Evolutionary conservation across 2,888 invertebrate genomes (phyloP).

Genomic region (Drosophila antonietae): DNA sequence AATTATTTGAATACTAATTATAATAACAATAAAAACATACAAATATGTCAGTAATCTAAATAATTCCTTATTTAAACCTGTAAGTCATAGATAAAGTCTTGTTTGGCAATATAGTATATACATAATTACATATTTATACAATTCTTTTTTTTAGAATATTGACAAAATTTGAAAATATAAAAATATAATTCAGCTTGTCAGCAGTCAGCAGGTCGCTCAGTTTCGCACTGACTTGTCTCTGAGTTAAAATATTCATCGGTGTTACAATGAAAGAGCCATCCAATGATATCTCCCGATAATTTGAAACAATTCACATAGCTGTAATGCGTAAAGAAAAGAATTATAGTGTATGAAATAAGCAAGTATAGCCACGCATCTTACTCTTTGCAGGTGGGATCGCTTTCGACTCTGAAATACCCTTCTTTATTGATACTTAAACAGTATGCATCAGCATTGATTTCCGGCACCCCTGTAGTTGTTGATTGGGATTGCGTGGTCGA

Average conservation of each 20-base stretch:
- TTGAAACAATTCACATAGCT: constrained; percentile 59
- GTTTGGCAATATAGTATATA: background rate
- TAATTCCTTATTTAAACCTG: background rate
- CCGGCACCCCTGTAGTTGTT: constrained; percentile 19
- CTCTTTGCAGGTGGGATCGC: constrained; percentile 64
- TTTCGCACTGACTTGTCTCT: constrained; percentile 18
- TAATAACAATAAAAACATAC: background rate
- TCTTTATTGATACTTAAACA: constrained; percentile 33
- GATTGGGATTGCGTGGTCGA: too few species aligned
- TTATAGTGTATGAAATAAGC: background rate
- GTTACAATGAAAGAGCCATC: constrained; percentile 55
- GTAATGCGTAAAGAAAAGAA: background rate
- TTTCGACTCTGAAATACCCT: constrained; percentile 56
- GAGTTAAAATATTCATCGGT: constrained; percentile 52
- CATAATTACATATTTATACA: background rate
- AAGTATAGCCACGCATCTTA: constrained; percentile 30
- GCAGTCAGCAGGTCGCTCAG: constrained; percentile 37
- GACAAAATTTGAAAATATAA: too few species aligned
- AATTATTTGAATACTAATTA: too few species aligned
- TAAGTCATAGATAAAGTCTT: background rate
- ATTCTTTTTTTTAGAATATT: too few species aligned
- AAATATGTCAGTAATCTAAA: background rate
- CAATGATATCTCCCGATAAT: constrained; percentile 54
- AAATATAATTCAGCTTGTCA: constrained; percentile 4
- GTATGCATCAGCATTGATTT: constrained; percentile 31